These are phyloP conservation scores for Apolygus lucorum DNA, from an alignment of 1,140 invertebrate species.

Conservation along the genomic window DNA sequence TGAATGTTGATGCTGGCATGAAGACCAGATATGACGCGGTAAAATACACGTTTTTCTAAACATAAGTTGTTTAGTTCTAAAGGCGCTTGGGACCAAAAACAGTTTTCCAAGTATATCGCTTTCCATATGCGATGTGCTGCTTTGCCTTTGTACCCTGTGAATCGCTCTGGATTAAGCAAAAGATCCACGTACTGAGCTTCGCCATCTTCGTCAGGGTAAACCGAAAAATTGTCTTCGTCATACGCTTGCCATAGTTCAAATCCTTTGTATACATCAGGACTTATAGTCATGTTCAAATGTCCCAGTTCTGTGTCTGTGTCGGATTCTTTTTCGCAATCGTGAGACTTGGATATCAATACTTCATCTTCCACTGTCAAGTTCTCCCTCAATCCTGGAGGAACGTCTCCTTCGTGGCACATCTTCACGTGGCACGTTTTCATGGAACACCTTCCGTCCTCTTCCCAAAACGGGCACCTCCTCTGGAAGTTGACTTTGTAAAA, in stretches of 20 bases:
- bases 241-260: constrained; percentile 79
- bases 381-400: constrained; percentile 60
- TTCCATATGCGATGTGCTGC: constrained; percentile 94
- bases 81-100: constrained; percentile 68
- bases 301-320: constrained; percentile 62
- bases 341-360: no score
- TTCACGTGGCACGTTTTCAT: constrained; percentile 86
- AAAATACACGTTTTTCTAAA: constrained; percentile 93
- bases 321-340: constrained; percentile 42
- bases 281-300: constrained; percentile 82
- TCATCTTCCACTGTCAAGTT: constrained; percentile 32
- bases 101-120: constrained; percentile 97
- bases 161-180: constrained; percentile 90
- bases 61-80: constrained; percentile 61
- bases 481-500: constrained; percentile 93
- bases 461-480: constrained; percentile 89
- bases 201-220: constrained; percentile 67
- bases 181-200: constrained; percentile 89
- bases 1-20: constrained; percentile 98
- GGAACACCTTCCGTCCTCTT: constrained; percentile 83
- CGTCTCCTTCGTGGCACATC: constrained; percentile 68
- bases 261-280: constrained; percentile 63
- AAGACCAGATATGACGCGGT: constrained; percentile 91
- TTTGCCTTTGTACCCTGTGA: constrained; percentile 88
- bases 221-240: constrained; percentile 91